Evolutionary conservation across 2,888 invertebrate genomes (phyloP), one percentile per base, ranked within the genome.

Genomic region (Galerucella nymphaeae): DNA sequence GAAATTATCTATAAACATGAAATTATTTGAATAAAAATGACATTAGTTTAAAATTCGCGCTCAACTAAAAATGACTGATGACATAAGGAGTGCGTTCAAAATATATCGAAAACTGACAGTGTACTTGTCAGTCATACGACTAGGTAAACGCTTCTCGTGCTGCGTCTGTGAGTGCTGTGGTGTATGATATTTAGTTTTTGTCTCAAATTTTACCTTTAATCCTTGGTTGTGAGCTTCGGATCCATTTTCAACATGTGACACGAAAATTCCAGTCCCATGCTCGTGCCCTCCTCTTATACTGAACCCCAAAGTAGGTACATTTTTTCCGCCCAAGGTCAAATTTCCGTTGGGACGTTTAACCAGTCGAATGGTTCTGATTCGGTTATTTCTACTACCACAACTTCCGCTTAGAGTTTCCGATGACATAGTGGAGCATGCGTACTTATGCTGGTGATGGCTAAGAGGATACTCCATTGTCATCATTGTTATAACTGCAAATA

Each of bases 251-350:
- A 98, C 93, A 82, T 93, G 92, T 23, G 96, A 96, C 73, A 98
- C 93, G 87, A 96, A 97, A 87, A 97, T 94, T 42, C 98, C 98
- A 0, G 96, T 95, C 30, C 95, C 94, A 85, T 96, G 95, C 84
- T 98, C 98, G 77, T 93, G 90, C 16, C 98, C 97, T 41, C 96
- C 96, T 3, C 96, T 90, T 71, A 96, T 87, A 2, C 94, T 92
- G 86, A 96, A 96, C 0, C 96, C 96, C 82, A 93, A 93, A 20
- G 92, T 91, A 8, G 93, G 91, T 70, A 88, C 89, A 75, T 90
- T 90, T 1, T 90, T 88, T 68, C 89, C 87, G 48, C 89, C 86
- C 53, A 87, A 86, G 73, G 84, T 82, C 63, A 85, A 70, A 13
- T 86, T 87, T 64, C 79, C 76, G 64, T 80, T 76, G 71, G 76